Base-by-base conservation (phyloP, 2,113 vertebrate species). In the Pandion haliaetus region DNA sequence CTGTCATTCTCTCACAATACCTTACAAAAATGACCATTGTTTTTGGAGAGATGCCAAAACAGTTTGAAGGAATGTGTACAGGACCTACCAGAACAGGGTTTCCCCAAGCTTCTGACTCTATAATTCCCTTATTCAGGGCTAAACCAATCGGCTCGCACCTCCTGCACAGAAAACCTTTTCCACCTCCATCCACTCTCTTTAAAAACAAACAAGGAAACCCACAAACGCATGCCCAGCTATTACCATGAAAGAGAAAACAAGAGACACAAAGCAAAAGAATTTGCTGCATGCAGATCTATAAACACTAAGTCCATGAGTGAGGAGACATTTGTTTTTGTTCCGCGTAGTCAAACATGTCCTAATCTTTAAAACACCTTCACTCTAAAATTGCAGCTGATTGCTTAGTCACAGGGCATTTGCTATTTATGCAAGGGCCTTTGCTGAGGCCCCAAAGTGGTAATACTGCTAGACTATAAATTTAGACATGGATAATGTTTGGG, bases 161-260 rank as follows among this genome's bases (percentile, higher is more conserved):
- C 69, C 61, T 38, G 50, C 83, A 82, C 19, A 21, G 87, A 82
- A 93, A 82, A 82, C 36, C 36, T 91, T 65, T 47, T 72, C 90
- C 84, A 65, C 2, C 49, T 87, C 59, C 40, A 76, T 96, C 73
- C 66, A 76, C 44, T 82, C 87, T 70, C 78, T 96, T 79, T 38
- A 31, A 87, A 95, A 95, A 82, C 91, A 96, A 96, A 95, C 74
- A 96, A 82, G 92, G 82, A 96, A 94, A 96, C 73, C 78, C 84
- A 79, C 73, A 96, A 85, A 38, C 13, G 85, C 84, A 82, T 95
- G 95, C 54, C 49, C 87, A 80, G 87, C 57, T 82, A 65, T 87
- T 79, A 91, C 44, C 19, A 28, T 10, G 47, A 67, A 89, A 89
- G 65, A 78, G 94, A 96, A 93, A 95, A 93, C 65, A 93, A 72